Conservation (phyloP, 2,113 vertebrate species). For the Chitala chitala region DNA sequence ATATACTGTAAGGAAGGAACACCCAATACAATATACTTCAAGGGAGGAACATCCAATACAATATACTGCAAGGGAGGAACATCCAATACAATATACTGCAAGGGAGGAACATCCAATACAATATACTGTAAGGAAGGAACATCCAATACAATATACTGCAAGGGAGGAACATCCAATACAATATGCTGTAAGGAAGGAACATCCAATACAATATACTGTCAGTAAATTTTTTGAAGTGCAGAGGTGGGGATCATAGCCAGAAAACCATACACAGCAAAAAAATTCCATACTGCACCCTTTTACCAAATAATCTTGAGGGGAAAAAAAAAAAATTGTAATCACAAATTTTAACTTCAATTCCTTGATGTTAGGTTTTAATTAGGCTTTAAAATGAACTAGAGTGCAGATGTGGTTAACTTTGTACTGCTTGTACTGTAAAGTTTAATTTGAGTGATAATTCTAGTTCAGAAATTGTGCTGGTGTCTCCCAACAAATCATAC, state of each 20-base stretch:
- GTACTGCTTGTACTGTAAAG: too few species aligned
- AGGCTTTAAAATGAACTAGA: too few species aligned
- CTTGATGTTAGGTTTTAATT: neutral
- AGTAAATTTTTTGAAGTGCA: neutral
- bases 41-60: neutral
- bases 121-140: neutral
- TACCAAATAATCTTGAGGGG: neutral
- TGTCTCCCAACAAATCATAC: neutral
- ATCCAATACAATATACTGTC: too few species aligned
- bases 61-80: neutral
- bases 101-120: neutral
- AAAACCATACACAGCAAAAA: neutral
- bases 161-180: neutral
- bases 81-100: neutral
- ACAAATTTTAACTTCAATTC: neutral
- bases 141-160: neutral
- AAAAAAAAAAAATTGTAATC: neutral
- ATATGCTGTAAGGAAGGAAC: neutral
- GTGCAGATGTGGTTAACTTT: neutral
- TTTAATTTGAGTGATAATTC: neutral
- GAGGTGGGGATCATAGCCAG: neutral
- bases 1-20: neutral
- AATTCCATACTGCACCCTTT: neutral
- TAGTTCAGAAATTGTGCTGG: neutral
- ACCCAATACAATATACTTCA: neutral